Conservation (phyloP, 2,797 vertebrate genomes). For the Salarias fasciatus region DNA sequence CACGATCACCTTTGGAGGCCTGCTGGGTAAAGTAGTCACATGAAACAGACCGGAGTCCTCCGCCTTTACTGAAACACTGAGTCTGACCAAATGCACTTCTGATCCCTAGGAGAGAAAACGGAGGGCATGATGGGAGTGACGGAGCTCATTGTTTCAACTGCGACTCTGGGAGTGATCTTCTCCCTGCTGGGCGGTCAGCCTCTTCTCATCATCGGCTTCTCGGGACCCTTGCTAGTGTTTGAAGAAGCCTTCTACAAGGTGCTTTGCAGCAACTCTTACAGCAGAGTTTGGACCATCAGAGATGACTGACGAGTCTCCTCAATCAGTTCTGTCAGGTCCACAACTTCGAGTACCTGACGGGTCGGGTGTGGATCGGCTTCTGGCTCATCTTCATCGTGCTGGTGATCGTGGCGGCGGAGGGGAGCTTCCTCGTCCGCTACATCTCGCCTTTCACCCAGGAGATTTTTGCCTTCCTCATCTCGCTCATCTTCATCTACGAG, state of each 20-base stretch:
- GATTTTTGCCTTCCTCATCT: slow-evolving; percentile 98
- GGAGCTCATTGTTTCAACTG: slow-evolving; percentile 95
- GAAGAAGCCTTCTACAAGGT: slow-evolving; percentile 98
- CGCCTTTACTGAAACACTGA: not conserved
- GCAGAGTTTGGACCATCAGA: not conserved
- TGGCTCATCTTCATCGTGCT: slow-evolving; percentile 96
- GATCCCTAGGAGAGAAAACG: slow-evolving; percentile 91
- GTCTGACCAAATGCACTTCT: not conserved
- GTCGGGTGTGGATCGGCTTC: slow-evolving; percentile 96
- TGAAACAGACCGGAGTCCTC: too few relatives aligned
- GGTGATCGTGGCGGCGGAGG: slow-evolving; percentile 93
- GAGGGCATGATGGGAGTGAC: slow-evolving; percentile 97
- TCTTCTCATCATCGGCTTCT: slow-evolving; percentile 96
- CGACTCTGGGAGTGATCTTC: slow-evolving; percentile 92
- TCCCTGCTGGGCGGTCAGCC: slow-evolving; percentile 94
- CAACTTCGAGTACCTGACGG: slow-evolving; percentile 93
- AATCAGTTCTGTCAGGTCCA: slow-evolving; percentile 93
- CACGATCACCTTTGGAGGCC: slow-evolving; percentile 95
- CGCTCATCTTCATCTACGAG: slow-evolving; percentile 98
- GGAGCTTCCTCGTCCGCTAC: slow-evolving; percentile 96
- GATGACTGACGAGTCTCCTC: not conserved
- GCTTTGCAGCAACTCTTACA: slow-evolving; percentile 3
- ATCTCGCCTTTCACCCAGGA: slow-evolving; percentile 98
- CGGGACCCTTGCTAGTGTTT: slow-evolving; percentile 95
- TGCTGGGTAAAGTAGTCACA: slow-evolving; percentile 87